Conservation (phyloP, 2,888 invertebrate species). For the Cantharis rufa region DNA sequence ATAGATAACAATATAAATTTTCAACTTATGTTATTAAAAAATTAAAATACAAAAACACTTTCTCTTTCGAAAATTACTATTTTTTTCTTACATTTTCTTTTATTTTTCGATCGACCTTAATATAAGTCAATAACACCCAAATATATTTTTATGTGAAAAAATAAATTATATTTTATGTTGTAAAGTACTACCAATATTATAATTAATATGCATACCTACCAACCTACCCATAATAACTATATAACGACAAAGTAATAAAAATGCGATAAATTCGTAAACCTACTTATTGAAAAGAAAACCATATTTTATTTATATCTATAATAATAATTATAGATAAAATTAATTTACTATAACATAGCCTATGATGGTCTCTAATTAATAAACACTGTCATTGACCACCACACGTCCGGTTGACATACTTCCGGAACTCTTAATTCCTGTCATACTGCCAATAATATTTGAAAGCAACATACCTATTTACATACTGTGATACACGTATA, state of each 20-base stretch:
- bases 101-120: neutral
- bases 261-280: neutral
- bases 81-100: neutral
- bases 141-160: neutral
- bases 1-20: neutral
- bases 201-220: neutral
- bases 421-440: constrained; percentile 42
- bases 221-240: neutral
- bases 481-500: neutral
- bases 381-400: constrained; percentile 29
- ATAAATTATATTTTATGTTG: neutral
- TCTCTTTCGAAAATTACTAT: neutral
- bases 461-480: neutral
- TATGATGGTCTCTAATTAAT: constrained; percentile 13
- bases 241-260: neutral
- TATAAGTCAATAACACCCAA: neutral
- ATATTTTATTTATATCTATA: neutral
- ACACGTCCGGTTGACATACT: constrained; percentile 42
- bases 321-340: neutral
- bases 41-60: neutral
- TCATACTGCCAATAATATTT: constrained; percentile 16
- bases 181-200: neutral
- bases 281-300: neutral
- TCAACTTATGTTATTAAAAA: neutral
- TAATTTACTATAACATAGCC: neutral